Conservation (phyloP, 2,797 vertebrate genomes). For the Lycodopsis pacificus region DNA sequence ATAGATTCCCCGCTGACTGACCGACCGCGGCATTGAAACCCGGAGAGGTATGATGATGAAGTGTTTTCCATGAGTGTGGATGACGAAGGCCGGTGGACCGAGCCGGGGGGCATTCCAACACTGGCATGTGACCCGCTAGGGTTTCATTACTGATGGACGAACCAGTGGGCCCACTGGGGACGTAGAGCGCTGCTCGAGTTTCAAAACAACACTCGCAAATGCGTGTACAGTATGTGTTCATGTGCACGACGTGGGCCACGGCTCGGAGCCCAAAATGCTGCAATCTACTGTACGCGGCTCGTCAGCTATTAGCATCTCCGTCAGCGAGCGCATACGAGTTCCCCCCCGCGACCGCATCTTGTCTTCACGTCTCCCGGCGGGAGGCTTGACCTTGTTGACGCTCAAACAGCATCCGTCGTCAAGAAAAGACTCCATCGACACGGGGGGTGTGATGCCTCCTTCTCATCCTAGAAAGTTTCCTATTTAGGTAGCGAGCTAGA, state of each 20-base stretch:
- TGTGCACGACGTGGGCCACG: background rate
- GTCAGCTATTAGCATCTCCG: conserved; percentile 52
- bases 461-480: conserved; percentile 35
- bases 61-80: conserved; percentile 25
- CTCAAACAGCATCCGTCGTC: conserved; percentile 41
- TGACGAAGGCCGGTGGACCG: conserved; percentile 17
- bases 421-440: background rate
- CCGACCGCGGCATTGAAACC: conserved; percentile 14
- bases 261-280: conserved; percentile 1
- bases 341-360: background rate
- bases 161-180: conserved; percentile 40
- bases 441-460: background rate
- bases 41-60: conserved; percentile 18
- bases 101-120: conserved; percentile 65
- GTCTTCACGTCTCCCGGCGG: conserved; percentile 6
- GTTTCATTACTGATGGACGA: conserved; percentile 63
- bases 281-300: conserved; percentile 38
- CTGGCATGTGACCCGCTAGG: conserved; percentile 59
- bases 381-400: conserved; percentile 18
- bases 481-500: conserved; percentile 37
- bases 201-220: conserved; percentile 65
- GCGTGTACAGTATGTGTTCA: background rate
- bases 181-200: conserved; percentile 60
- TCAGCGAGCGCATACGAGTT: conserved; percentile 37
- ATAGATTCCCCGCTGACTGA: conserved; percentile 38